Evolutionary conservation across 2,113 vertebrate genomes (phyloP), one percentile per base, ranked within the genome.

Genomic region (Elephantulus edwardii): DNA sequence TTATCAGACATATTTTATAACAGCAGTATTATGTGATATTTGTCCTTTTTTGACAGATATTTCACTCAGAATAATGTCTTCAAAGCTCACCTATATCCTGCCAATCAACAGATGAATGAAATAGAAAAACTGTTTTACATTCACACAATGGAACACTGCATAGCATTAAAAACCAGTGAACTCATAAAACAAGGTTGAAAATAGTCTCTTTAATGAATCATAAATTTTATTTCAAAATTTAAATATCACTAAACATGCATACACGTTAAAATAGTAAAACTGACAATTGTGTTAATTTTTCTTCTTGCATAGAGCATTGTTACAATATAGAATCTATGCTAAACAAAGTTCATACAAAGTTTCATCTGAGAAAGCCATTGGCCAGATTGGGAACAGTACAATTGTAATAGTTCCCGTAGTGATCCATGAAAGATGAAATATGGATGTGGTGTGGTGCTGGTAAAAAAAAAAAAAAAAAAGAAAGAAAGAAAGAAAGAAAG

Each of bases 191-290:
- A n/a, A n/a, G n/a, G n/a, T n/a, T n/a, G n/a, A n/a, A n/a, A n/a
- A n/a, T n/a, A n/a, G n/a, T n/a, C n/a, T n/a, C n/a, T n/a, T n/a
- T 94, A 94, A 88, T 8, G 42, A 90, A 0, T 90, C 91, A 95
- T 96, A 93, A 93, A 97, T 97, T 96, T 98, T 98, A 98, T 98
- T 98, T 97, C 97, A 97, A 98, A 98, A 98, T 97, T 97, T 97
- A 98, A 97, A 98, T 95, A 40, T 97, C 96, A 96, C 96, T 98
- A 98, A 96, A 96, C 98, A 98, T 98, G 98, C 98, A 98, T 97
- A 97, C 96, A 97, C 95, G 86, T 97, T 98, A 98, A 97, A 96
- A 97, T 83, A 48, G 74, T 96, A 96, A 95, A 97, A 96, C 96
- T 97, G 97, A 98, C 97, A 97, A 93, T 95, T 97, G 74, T 33